These are phyloP conservation scores for Neodiprion fabricii DNA, from an alignment of 1,140 invertebrate genomes.

Conservation along the genomic window DNA sequence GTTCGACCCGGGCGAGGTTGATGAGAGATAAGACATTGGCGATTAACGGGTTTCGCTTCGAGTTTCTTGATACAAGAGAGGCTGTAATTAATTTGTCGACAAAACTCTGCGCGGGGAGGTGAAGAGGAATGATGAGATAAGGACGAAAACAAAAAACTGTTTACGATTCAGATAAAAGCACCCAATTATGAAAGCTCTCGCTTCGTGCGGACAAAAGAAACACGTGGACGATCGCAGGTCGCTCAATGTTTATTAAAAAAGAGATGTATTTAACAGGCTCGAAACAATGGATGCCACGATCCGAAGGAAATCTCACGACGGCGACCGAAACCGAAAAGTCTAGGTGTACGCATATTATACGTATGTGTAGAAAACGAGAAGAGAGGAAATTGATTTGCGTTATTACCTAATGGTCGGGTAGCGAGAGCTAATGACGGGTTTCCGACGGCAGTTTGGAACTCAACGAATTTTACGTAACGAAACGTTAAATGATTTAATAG, in stretches of 20 bases:
- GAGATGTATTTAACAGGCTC: neutral
- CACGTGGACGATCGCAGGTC: neutral
- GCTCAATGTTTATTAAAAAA: neutral
- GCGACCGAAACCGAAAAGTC: neutral
- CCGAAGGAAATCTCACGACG: neutral
- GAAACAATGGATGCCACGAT: neutral
- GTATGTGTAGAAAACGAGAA: neutral
- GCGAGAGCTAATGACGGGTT: neutral
- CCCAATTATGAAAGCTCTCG: neutral
- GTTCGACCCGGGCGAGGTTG: too few species aligned
- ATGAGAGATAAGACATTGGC: too few species aligned
- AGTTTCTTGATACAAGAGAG: too few species aligned
- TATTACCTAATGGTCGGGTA: neutral
- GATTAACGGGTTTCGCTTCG: too few species aligned
- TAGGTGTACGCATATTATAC: too few species aligned
- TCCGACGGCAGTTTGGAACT: neutral
- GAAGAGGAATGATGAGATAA: too few species aligned
- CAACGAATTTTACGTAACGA: neutral
- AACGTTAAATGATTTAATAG: constrained; percentile 6
- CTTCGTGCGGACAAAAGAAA: neutral
- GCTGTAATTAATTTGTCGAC: too few species aligned
- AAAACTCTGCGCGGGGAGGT: too few species aligned
- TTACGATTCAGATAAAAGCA: neutral
- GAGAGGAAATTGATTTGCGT: neutral
- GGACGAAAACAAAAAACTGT: too few species aligned